These are phyloP conservation scores for Cyclopterus lumpus DNA, from an alignment of 2,797 vertebrate species.

Conservation along the genomic window DNA sequence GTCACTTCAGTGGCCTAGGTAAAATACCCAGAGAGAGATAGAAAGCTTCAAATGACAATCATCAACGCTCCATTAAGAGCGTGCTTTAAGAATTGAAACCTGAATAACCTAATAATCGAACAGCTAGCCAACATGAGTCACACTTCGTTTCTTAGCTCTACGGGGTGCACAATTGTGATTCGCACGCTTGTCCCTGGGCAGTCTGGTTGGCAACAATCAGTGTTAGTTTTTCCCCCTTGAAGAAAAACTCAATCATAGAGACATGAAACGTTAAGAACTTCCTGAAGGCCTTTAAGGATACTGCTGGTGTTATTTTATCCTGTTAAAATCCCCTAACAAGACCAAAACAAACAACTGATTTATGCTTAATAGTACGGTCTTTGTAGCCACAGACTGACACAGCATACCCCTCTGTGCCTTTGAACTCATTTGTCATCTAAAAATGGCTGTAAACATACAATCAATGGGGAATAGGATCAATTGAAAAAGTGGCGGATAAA, in stretches of 20 bases:
- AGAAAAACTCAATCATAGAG: slow-evolving; percentile 7
- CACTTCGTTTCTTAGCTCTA: slow-evolving; percentile 67
- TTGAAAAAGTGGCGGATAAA: background rate
- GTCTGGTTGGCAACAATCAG: slow-evolving; percentile 29
- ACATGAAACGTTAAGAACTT: slow-evolving; percentile 1
- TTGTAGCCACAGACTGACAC: background rate
- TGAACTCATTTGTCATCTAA: background rate
- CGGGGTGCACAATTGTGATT: slow-evolving; percentile 52
- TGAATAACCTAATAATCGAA: slow-evolving; percentile 87
- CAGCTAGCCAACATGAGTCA: slow-evolving; percentile 64
- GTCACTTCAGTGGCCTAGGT: slow-evolving; percentile 78
- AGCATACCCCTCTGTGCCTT: background rate
- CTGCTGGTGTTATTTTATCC: slow-evolving; percentile 14
- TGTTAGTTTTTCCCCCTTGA: slow-evolving; percentile 14
- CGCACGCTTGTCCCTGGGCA: slow-evolving; percentile 51
- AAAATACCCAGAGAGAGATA: slow-evolving; percentile 80
- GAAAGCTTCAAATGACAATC: slow-evolving; percentile 93
- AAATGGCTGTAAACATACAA: background rate
- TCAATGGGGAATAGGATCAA: background rate
- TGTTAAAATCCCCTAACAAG: slow-evolving; percentile 5
- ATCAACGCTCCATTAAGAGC: slow-evolving; percentile 75
- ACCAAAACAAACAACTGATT: slow-evolving; percentile 18
- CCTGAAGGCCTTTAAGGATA: slow-evolving; percentile 26
- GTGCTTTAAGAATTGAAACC: slow-evolving; percentile 88
- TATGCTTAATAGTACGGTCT: background rate